Conservation (phyloP, 2,113 vertebrate genomes). For the Rhinoderma darwinii region DNA sequence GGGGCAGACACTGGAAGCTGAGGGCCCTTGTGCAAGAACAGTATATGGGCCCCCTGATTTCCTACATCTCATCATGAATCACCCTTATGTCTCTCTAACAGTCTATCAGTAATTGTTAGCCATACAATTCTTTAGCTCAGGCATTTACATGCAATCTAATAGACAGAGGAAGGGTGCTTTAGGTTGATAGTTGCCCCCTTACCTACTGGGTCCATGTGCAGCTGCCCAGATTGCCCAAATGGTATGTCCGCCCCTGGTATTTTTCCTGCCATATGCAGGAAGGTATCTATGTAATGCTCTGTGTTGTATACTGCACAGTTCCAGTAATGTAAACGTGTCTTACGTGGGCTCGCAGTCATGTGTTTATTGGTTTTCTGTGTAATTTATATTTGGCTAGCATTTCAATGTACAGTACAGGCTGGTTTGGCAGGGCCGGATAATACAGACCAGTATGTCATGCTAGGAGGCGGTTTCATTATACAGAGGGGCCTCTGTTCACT, state of each 20-base stretch:
- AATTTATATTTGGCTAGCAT: conserved; percentile 17
- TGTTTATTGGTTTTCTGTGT: not conserved
- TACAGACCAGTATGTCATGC: not conserved
- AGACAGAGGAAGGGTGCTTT: no score
- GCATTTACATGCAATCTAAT: no score
- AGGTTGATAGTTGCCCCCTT: no score
- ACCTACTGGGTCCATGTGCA: no score
- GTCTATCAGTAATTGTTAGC: no score
- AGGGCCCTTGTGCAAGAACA: not conserved
- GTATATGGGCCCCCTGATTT: not conserved
- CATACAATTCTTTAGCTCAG: no score
- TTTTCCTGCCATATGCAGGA: not conserved
- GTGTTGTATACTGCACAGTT: not conserved
- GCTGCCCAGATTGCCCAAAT: no score
- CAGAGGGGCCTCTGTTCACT: conserved; percentile 48
- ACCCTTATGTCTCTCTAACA: no score
- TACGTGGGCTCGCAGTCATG: not conserved
- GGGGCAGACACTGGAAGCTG: no score
- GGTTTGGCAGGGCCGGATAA: not conserved
- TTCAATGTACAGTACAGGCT: not conserved
- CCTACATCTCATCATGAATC: not conserved
- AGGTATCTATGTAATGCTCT: not conserved
- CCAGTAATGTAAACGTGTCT: not conserved
- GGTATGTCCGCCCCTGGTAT: no score
- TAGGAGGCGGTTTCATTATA: not conserved